Percentiles rank a stretch among this genome's conserved stretches.
phyloP scores from a whole-genome alignment of 2,797 vertebrate species.

The Manis javanica region DNA sequence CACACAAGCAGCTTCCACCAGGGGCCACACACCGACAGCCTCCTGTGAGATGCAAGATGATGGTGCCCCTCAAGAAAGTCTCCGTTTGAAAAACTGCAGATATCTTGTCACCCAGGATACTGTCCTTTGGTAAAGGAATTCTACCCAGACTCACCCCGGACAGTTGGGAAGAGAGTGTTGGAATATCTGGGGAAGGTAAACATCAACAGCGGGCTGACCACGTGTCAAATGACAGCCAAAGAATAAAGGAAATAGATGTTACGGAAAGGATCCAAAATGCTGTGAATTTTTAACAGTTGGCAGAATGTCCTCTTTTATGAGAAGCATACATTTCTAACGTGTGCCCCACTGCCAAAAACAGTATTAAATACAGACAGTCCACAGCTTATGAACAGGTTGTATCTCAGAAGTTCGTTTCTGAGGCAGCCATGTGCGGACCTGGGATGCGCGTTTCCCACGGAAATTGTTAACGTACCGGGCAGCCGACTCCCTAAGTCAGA shows the following conservation, averaged over 20 bases:
- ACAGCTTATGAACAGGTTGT: slow-evolving; percentile 35
- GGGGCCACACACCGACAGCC: not conserved
- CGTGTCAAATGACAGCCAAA: not conserved
- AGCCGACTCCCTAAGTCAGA: not conserved
- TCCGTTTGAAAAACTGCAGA: not conserved
- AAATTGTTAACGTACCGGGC: not conserved
- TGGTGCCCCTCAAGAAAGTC: not conserved
- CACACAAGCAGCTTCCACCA: not conserved
- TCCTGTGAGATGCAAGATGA: not conserved
- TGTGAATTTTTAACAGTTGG: slow-evolving; percentile 65
- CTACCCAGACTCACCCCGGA: not conserved
- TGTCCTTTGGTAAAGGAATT: not conserved
- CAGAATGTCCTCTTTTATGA: slow-evolving; percentile 58
- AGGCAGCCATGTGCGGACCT: not conserved
- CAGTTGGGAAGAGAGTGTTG: not conserved
- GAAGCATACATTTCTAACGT: slow-evolving; percentile 34
- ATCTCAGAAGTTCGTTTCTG: slow-evolving; percentile 51
- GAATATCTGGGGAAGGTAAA: not conserved
- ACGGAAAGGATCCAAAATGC: slow-evolving; percentile 31
- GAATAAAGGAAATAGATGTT: not conserved
- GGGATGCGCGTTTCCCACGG: not conserved
- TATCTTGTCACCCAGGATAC: not conserved
- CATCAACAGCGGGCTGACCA: not conserved
- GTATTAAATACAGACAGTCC: slow-evolving; percentile 48
- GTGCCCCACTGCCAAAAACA: slow-evolving; percentile 32